Evolutionary conservation across 2,888 invertebrate species (phyloP).

Genomic region (Dynastes grantii): DNA sequence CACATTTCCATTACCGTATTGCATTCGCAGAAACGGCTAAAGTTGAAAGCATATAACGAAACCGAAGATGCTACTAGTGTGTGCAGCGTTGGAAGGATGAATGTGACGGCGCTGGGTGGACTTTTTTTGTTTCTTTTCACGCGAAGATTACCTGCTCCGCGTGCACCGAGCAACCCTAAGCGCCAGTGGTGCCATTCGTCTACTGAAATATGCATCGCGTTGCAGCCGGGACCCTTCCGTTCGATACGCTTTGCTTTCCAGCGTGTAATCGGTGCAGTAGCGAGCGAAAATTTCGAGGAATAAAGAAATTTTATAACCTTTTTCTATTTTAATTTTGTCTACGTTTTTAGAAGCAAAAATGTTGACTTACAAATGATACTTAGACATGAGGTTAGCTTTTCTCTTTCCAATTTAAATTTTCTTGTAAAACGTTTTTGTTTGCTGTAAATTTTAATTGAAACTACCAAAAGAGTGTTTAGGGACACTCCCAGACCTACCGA

Average conservation of each 20-base stretch:
- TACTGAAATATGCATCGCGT: constrained; percentile 22
- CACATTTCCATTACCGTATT: no score
- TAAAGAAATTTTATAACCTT: no score
- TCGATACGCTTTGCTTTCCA: constrained; percentile 7
- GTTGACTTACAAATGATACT: no score
- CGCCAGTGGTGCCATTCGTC: constrained; percentile 14
- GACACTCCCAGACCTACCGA: no score
- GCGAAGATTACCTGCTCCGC: constrained; percentile 23
- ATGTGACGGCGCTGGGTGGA: neutral
- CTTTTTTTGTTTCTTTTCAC: neutral
- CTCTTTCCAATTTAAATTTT: no score
- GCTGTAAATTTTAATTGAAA: no score
- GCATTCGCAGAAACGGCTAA: neutral
- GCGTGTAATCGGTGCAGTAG: neutral
- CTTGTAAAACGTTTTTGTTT: no score
- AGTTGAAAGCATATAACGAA: neutral
- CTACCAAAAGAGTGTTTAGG: no score
- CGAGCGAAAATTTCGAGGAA: neutral
- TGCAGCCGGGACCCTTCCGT: constrained; percentile 12
- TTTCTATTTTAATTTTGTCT: no score
- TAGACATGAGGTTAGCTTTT: no score
- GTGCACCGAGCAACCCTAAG: neutral
- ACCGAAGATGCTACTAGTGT: no score
- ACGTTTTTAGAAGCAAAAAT: no score
- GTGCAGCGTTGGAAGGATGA: neutral